Evolutionary conservation across 92 coral and sea anemone genomes (phyloP), one percentile per base, ranked within the genome.

Genomic region (Epizoanthus ramosus): DNA sequence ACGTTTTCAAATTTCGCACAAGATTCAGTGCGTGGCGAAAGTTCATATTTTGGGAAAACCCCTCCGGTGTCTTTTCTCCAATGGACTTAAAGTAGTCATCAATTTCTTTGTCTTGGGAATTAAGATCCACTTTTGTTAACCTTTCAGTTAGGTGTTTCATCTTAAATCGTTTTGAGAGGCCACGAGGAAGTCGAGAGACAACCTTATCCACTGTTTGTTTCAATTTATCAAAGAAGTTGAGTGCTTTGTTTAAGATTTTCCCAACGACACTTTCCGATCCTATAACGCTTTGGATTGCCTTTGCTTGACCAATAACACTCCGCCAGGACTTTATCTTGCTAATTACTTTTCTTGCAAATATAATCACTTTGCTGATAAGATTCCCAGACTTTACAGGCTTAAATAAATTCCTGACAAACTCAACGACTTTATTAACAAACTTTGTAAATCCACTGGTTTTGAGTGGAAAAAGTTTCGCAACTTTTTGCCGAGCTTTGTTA

Each of bases 21-120:
- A 96, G 86, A 71, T 90, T 94, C 35, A 94, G 70, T 1, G 99
- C 84, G 79, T 92, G 89, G 72, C 83, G 91, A 79, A 96, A 96
- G 25, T 97, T 95, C 35, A 96, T 79, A 72, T 90, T 92, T 6
- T 84, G 79, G 22, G 83, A 85, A 85, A 96, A 96, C 21, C 88
- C 92, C 37, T 88, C 84, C 14, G 99, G 99, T 3, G 90, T 83
- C 57, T 82, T 81, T 41, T 83, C 64, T 14, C 90, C 94, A 54
- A 86, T 50, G 50, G 88, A 86, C n/a, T 81, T 80, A 70, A 97
- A 97, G 68, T 90, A 97, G 6, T 92, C 93, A 54, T 85, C 83
- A 10, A 97, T 93, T 75, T 90, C 95, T 63, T 88, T 88, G 41
- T 83, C 88, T 41, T 94, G 92, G 5, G 93, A 83, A 59, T 86